Conservation (phyloP, 2,797 vertebrate genomes). For the Sphenopsis melanotis region DNA sequence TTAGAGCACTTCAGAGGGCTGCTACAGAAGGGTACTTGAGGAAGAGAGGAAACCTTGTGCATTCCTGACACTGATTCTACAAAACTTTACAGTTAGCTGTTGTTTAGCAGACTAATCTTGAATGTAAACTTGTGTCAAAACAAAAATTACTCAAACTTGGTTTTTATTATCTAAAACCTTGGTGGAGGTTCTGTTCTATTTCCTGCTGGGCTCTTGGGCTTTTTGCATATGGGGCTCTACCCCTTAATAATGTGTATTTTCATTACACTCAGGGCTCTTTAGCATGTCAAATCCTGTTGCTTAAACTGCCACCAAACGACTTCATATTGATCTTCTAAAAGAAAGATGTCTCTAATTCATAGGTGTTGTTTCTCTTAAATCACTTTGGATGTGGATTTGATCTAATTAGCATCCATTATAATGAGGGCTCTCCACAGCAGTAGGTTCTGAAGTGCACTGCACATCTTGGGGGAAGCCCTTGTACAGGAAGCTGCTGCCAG, state of each 20-base stretch:
- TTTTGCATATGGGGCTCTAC: not conserved
- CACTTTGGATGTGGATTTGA: constrained; percentile 45
- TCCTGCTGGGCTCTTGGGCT: not conserved
- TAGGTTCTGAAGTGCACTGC: constrained; percentile 24
- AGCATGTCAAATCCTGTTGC: constrained; percentile 1
- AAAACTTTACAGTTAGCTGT: not conserved
- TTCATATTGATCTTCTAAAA: constrained; percentile 10
- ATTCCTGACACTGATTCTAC: not conserved
- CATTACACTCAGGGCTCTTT: not conserved
- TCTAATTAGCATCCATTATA: constrained; percentile 44
- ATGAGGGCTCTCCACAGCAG: constrained; percentile 15
- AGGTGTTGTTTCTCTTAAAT: constrained; percentile 18
- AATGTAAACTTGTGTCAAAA: not conserved
- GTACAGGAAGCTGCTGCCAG: constrained; percentile 51
- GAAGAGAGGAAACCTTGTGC: not conserved
- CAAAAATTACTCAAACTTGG: not conserved
- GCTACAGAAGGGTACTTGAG: not conserved
- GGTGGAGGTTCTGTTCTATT: not conserved
- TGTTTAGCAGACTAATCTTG: not conserved
- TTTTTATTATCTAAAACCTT: not conserved
- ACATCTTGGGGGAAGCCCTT: constrained; percentile 53
- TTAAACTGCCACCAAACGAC: not conserved
- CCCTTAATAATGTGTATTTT: not conserved
- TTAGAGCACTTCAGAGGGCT: not conserved
- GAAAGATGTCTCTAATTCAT: not conserved